Evolutionary conservation across 2,113 vertebrate species (phyloP).

Genomic region (Thomomys bottae): DNA sequence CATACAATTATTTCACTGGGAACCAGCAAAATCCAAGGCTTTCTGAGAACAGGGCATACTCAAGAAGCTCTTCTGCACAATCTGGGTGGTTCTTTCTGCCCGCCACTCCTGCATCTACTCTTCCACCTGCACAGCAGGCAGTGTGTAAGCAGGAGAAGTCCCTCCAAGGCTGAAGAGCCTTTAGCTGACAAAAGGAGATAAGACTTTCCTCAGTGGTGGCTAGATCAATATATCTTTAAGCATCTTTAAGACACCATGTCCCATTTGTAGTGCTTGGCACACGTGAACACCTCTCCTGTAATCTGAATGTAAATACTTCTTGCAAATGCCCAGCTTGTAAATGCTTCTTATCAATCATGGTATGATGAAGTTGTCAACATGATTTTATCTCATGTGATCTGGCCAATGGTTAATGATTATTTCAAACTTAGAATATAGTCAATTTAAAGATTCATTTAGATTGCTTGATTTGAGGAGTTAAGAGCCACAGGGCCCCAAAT

Average conservation of each 20-base stretch:
- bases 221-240: neutral
- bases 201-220: neutral
- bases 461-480: neutral
- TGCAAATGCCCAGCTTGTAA: no score
- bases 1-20: slow-evolving; percentile 10
- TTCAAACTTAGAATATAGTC: neutral
- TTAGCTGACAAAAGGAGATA: neutral
- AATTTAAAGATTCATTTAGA: neutral
- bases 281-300: neutral
- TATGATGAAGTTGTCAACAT: no score
- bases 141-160: neutral
- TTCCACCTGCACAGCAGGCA: neutral
- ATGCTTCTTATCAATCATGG: no score
- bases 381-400: neutral
- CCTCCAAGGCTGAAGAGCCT: neutral
- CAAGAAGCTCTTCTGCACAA: neutral
- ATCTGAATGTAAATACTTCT: neutral
- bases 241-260: neutral
- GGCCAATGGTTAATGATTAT: neutral
- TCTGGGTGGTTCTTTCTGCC: neutral
- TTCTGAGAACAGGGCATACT: neutral
- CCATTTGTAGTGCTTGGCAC: no score
- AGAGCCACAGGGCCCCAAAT: neutral
- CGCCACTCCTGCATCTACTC: neutral
- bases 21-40: neutral